Conservation (phyloP, 64 coral and sea anemone genomes). For the Anthopleura sola region DNA sequence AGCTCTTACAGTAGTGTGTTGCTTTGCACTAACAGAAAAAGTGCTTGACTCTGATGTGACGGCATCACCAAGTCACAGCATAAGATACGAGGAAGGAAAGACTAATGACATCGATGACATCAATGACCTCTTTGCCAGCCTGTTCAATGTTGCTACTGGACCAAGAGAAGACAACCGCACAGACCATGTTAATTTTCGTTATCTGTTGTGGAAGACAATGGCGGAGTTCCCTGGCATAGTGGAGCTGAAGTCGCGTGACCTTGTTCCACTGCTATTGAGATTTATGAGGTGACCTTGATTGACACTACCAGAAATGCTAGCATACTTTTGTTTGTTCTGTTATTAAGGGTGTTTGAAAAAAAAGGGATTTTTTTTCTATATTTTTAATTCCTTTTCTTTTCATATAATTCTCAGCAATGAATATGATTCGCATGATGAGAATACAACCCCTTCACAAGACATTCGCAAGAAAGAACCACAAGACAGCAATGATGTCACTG, state of each 20-base stretch:
- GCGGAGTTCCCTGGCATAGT: constrained; percentile 67
- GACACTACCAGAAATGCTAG: background rate
- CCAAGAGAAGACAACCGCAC: constrained; percentile 60
- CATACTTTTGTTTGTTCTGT: no score
- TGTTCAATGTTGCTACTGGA: constrained; percentile 40
- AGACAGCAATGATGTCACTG: background rate
- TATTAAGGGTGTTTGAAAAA: no score
- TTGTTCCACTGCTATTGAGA: constrained; percentile 67
- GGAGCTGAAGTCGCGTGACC: constrained; percentile 63
- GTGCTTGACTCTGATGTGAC: background rate
- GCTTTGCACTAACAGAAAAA: constrained; percentile 29
- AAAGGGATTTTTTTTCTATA: no score
- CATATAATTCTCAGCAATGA: constrained; percentile 51
- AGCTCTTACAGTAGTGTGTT: background rate
- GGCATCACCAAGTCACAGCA: background rate
- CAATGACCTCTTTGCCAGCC: constrained; percentile 39
- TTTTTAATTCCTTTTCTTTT: background rate
- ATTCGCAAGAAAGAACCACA: constrained; percentile 42
- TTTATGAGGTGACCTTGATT: constrained; percentile 66
- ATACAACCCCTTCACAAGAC: constrained; percentile 71
- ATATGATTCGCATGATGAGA: constrained; percentile 63
- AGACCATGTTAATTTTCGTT: constrained; percentile 71
- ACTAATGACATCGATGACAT: constrained; percentile 17
- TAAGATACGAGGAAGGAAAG: background rate
- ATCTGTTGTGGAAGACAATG: constrained; percentile 84